phyloP scores from a whole-genome alignment of 2,113 vertebrate genomes.

The Struthidea cinerea region DNA sequence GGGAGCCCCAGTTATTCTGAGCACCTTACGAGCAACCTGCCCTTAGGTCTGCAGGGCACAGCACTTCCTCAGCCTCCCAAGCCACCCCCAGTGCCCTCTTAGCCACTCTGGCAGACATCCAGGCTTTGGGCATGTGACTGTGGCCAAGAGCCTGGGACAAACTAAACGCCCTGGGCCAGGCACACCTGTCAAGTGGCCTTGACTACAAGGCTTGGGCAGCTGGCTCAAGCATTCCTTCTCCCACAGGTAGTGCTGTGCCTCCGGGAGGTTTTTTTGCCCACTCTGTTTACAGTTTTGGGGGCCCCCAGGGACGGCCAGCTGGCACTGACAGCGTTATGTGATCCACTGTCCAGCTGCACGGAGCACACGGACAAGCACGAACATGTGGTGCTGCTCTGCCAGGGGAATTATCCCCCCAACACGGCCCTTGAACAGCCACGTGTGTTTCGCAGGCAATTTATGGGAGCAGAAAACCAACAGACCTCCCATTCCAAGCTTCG shows the following conservation, averaged over 20 bases:
- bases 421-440: not conserved
- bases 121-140: rapidly evolving
- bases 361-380: not conserved
- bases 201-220: not conserved
- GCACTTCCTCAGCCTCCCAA: rapidly evolving
- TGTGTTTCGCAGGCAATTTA: not conserved
- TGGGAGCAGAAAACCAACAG: not conserved
- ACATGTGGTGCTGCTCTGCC: not conserved
- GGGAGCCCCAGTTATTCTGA: not conserved
- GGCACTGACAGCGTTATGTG: not conserved
- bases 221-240: not conserved
- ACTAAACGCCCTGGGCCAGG: not conserved
- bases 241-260: not conserved
- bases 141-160: not conserved
- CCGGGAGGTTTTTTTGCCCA: not conserved
- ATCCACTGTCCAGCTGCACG: not conserved
- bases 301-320: not conserved
- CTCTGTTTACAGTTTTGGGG: not conserved
- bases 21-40: not conserved
- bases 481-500: not conserved
- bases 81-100: rapidly evolving
- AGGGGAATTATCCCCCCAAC: not conserved
- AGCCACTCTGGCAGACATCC: not conserved
- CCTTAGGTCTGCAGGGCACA: not conserved
- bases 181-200: not conserved